Evolutionary conservation across 2,113 vertebrate genomes (phyloP).

Genomic region (Vidua chalybeata): DNA sequence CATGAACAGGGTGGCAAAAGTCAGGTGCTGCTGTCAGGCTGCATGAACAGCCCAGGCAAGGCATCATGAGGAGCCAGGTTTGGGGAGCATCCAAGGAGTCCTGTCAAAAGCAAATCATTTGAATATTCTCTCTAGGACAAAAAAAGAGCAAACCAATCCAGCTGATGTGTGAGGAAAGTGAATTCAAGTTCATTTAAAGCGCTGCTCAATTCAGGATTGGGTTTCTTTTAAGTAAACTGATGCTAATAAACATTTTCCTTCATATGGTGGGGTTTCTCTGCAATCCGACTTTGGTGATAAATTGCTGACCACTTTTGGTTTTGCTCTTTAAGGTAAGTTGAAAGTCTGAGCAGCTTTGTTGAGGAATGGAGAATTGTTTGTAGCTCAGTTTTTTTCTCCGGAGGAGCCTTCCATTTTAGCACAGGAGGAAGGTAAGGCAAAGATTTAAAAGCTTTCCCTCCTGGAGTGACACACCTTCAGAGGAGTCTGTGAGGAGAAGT

Average conservation of each 20-base stretch:
- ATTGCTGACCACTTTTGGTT: neutral
- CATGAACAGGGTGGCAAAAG: neutral
- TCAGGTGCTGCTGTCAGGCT: neutral
- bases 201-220: neutral
- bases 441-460: neutral
- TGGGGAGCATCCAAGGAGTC: neutral
- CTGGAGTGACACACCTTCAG: neutral
- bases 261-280: neutral
- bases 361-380: neutral
- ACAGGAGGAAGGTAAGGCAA: neutral
- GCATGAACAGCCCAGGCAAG: neutral
- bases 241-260: neutral
- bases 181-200: neutral
- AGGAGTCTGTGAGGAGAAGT: neutral
- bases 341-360: neutral
- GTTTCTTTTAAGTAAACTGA: neutral
- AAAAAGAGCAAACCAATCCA: neutral
- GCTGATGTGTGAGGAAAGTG: neutral
- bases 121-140: slow-evolving; percentile 32
- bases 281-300: neutral
- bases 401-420: neutral
- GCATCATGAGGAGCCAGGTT: neutral
- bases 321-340: neutral
- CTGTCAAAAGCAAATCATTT: neutral
- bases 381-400: neutral